Evolutionary conservation across 1,140 invertebrate species (phyloP).

Genomic region (Drosophila ambigua): DNA sequence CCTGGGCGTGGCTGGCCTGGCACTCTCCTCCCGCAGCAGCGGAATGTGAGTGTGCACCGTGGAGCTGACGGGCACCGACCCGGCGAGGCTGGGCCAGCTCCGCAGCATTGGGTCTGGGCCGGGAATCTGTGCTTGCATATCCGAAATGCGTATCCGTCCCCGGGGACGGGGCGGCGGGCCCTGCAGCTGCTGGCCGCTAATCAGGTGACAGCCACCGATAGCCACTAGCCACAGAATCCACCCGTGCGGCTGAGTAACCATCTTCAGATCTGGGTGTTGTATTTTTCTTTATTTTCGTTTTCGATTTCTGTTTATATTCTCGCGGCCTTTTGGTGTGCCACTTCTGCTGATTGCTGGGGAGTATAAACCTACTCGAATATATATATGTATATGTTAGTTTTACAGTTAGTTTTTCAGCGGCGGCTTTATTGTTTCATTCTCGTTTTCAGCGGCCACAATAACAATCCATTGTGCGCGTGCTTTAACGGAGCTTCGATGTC

Average conservation of each 20-base stretch:
- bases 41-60: constrained; percentile 68
- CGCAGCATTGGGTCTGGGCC: constrained; percentile 1
- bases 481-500: constrained; percentile 48
- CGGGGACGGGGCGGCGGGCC: constrained; percentile 52
- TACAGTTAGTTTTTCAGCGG: constrained; percentile 56
- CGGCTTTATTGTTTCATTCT: constrained; percentile 45
- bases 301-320: constrained; percentile 55
- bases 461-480: constrained; percentile 35
- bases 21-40: constrained; percentile 47
- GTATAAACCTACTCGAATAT: too few species aligned
- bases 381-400: constrained; percentile 12
- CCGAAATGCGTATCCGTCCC: constrained; percentile 68
- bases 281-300: constrained; percentile 18
- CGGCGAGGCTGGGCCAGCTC: constrained; percentile 38
- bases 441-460: constrained; percentile 40
- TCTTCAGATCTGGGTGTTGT: constrained; percentile 37
- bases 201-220: not conserved
- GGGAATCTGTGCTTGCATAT: constrained; percentile 38
- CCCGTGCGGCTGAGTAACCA: constrained; percentile 22
- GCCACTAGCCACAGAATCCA: constrained; percentile 39
- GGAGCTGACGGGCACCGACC: constrained; percentile 37
- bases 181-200: constrained; percentile 50
- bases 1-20: constrained; percentile 6
- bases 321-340: constrained; percentile 59
- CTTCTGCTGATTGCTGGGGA: constrained; percentile 51